phyloP scores from a whole-genome alignment of 2,888 invertebrate genomes.

The Cosmia pyralina region DNA sequence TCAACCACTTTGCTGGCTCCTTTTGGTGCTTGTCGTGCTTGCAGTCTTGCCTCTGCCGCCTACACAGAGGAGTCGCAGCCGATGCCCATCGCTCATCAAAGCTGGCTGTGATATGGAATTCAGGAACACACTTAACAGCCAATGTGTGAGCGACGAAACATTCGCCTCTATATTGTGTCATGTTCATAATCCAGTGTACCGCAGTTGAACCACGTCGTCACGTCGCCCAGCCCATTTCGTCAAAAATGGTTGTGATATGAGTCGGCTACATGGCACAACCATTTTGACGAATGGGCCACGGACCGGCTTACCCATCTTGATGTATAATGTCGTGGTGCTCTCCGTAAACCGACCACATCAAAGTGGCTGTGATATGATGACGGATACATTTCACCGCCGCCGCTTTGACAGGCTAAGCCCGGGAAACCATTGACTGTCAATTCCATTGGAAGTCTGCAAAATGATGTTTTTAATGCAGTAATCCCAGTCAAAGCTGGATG shows the following conservation, averaged over 20 bases:
- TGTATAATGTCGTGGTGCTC: slow-evolving; percentile 61
- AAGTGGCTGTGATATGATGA: slow-evolving; percentile 99
- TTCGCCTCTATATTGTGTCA: slow-evolving; percentile 1
- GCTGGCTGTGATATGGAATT: slow-evolving; percentile 98
- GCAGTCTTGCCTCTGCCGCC: background rate
- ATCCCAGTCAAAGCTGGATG: too few species aligned
- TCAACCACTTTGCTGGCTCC: slow-evolving; percentile 95
- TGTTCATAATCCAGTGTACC: background rate
- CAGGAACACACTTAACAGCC: slow-evolving; percentile 94
- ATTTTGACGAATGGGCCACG: slow-evolving; percentile 93
- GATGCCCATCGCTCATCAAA: slow-evolving; percentile 95
- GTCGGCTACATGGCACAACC: slow-evolving; percentile 92
- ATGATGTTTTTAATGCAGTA: too few species aligned
- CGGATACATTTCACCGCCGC: slow-evolving; percentile 95
- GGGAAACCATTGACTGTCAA: too few species aligned
- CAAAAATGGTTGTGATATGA: slow-evolving; percentile 99
- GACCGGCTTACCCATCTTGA: slow-evolving; percentile 62
- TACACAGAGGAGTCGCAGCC: slow-evolving; percentile 13
- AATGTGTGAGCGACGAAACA: slow-evolving; percentile 95
- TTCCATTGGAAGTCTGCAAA: too few species aligned
- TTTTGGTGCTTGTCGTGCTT: slow-evolving; percentile 25
- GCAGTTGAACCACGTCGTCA: slow-evolving; percentile 57
- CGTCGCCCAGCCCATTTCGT: slow-evolving; percentile 94
- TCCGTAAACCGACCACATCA: slow-evolving; percentile 95
- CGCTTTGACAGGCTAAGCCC: too few species aligned